phyloP scores from a whole-genome alignment of 2,113 vertebrate species.

The Opisthocomus hoazin region DNA sequence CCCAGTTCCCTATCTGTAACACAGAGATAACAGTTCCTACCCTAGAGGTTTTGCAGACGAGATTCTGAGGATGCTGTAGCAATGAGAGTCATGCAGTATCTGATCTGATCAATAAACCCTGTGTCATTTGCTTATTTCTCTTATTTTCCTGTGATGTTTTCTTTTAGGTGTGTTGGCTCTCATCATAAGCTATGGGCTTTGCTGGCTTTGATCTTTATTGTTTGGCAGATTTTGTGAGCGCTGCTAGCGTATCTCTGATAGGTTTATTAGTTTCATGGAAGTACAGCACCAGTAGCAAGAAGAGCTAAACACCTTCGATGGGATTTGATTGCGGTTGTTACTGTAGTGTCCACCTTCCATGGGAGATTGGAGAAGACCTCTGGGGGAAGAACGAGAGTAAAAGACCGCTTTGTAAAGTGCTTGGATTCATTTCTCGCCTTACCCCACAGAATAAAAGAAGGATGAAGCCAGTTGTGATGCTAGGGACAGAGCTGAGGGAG shows the following conservation, averaged over 20 bases:
- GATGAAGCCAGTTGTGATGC: neutral
- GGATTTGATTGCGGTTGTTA: neutral
- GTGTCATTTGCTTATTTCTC: neutral
- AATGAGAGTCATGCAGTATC: neutral
- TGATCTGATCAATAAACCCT: neutral
- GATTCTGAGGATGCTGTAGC: neutral
- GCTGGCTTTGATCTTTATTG: neutral
- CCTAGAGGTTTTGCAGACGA: neutral
- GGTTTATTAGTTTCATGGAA: neutral
- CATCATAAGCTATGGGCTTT: neutral
- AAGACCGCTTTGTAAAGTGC: neutral
- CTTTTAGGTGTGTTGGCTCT: neutral
- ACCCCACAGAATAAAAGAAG: neutral
- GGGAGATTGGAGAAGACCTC: neutral
- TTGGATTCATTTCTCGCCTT: neutral
- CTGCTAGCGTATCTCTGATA: neutral
- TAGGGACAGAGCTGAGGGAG: neutral
- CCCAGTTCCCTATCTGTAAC: neutral
- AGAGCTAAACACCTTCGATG: neutral
- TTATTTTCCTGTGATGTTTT: neutral
- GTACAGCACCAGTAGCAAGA: neutral
- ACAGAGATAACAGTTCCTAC: neutral
- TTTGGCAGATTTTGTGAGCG: neutral
- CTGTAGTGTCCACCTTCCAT: neutral
- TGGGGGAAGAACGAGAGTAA: neutral